A percentile compares a stretch with the other conserved stretches of the same genome.
Evolutionary conservation across 2,797 vertebrate species (phyloP).

Genomic region (Danio choprae): DNA sequence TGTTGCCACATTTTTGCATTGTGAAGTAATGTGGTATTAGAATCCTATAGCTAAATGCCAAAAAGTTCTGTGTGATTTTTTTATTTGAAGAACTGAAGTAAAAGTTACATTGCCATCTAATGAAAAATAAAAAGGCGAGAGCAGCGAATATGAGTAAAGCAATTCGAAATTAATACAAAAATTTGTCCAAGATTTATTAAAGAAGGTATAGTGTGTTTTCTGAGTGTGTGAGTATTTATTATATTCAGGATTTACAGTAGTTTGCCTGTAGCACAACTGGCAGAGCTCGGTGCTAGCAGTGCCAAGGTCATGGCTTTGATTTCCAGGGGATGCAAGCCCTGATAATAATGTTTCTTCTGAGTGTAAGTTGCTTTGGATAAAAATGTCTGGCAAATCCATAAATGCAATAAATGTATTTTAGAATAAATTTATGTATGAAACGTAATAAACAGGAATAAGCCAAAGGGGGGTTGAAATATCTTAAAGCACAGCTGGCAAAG

Average conservation of each 20-base stretch:
- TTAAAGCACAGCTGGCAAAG: neutral
- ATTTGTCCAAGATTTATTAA: neutral
- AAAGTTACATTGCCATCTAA: neutral
- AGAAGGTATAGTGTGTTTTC: neutral
- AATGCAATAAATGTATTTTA: neutral
- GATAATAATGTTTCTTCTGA: constrained; percentile 8
- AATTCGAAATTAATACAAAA: neutral
- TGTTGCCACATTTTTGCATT: no score
- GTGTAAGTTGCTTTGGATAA: neutral
- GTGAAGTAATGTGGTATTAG: no score
- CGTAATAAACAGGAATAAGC: neutral
- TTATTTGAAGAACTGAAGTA: no score
- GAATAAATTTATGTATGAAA: constrained; percentile 3
- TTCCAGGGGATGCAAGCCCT: neutral
- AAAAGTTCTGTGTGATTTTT: no score
- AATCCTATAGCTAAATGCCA: no score
- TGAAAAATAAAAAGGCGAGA: no score
- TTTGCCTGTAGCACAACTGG: neutral
- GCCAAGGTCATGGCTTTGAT: constrained; percentile 10
- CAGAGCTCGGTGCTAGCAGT: neutral
- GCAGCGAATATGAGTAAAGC: neutral
- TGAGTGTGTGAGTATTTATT: neutral
- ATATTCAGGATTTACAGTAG: constrained; percentile 8
- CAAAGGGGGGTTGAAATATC: neutral
- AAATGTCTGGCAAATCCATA: constrained; percentile 11